Evolutionary conservation across 2,888 invertebrate species (phyloP).

Genomic region (Aporophyla lueneburgensis): DNA sequence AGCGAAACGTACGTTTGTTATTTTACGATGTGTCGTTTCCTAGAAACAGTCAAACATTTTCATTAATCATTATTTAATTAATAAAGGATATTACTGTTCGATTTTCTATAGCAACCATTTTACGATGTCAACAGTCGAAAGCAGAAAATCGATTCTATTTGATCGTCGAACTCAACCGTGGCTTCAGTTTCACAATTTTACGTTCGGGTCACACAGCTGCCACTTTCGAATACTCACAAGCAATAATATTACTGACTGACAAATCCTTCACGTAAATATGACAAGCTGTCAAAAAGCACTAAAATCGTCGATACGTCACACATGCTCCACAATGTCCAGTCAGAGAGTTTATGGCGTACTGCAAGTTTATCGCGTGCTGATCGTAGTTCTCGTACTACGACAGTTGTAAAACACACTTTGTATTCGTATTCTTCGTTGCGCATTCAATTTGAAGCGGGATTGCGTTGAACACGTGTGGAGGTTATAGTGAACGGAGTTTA

Average conservation of each 20-base stretch:
- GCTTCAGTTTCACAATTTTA: slow-evolving; percentile 3
- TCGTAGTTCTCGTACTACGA: slow-evolving; percentile 52
- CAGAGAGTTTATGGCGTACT: slow-evolving; percentile 54
- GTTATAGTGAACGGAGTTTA: slow-evolving; percentile 60
- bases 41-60: slow-evolving; percentile 5
- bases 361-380: slow-evolving; percentile 60
- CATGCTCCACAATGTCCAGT: slow-evolving; percentile 55
- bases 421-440: slow-evolving; percentile 61
- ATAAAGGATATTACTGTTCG: not conserved
- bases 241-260: slow-evolving; percentile 47
- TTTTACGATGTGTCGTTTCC: not conserved
- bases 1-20: not conserved
- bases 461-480: slow-evolving; percentile 59
- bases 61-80: slow-evolving; percentile 13
- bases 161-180: slow-evolving; percentile 26
- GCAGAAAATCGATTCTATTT: slow-evolving; percentile 23
- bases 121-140: slow-evolving; percentile 19
- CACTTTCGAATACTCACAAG: slow-evolving; percentile 23
- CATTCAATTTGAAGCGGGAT: slow-evolving; percentile 65
- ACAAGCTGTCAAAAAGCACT: slow-evolving; percentile 56
- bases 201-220: slow-evolving; percentile 44
- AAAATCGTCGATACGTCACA: slow-evolving; percentile 57
- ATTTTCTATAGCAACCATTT: not conserved
- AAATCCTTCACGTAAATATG: slow-evolving; percentile 49
- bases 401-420: slow-evolving; percentile 63